Conservation (phyloP, 2,888 invertebrate genomes). For the Drosophila fungiperda region DNA sequence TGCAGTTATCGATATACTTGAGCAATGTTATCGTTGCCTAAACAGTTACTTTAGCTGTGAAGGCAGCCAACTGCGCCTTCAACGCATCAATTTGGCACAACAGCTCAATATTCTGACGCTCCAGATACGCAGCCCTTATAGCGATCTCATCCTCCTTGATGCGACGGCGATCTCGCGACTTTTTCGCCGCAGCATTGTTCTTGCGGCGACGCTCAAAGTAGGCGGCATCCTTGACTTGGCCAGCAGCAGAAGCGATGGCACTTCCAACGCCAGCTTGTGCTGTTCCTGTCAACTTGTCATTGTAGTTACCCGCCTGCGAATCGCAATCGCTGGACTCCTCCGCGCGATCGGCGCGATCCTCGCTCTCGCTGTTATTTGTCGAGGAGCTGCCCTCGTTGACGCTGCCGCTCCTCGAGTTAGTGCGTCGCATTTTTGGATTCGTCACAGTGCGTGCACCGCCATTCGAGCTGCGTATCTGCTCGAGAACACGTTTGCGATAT, state of each 20-base stretch:
- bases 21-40: conserved; percentile 32
- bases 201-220: conserved; percentile 95
- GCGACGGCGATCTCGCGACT: conserved; percentile 95
- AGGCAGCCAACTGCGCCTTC: conserved; percentile 87
- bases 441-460: conserved; percentile 87
- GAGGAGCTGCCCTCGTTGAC: conserved; percentile 77
- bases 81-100: conserved; percentile 89
- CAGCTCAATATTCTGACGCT: conserved; percentile 93
- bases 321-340: conserved; percentile 84
- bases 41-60: conserved; percentile 69
- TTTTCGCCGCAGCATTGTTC: conserved; percentile 98
- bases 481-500: conserved; percentile 88
- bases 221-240: conserved; percentile 89
- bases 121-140: conserved; percentile 93
- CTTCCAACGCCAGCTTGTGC: conserved; percentile 3
- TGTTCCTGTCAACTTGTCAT: conserved; percentile 44
- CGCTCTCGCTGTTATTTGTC: conserved; percentile 82
- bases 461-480: conserved; percentile 88
- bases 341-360: conserved; percentile 78
- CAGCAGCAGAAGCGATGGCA: conserved; percentile 12
- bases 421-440: conserved; percentile 91
- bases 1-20: conserved; percentile 24
- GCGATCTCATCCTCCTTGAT: conserved; percentile 97
- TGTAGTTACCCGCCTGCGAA: conserved; percentile 76
- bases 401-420: conserved; percentile 82